These are phyloP conservation scores for Aproaerema taeniolella DNA, from an alignment of 2,888 invertebrate species.

Conservation along the genomic window DNA sequence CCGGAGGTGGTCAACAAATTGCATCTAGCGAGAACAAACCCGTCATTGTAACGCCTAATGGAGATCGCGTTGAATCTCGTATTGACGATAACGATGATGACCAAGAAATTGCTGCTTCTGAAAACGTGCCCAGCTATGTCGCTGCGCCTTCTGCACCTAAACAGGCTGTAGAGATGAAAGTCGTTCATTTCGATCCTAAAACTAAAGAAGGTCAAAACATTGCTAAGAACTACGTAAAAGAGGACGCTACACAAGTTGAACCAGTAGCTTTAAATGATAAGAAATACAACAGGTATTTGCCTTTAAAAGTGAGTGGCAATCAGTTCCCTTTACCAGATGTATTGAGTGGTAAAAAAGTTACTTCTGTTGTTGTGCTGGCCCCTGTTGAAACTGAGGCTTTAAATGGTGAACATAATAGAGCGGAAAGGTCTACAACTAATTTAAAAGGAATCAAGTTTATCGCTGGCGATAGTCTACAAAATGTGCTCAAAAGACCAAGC, in stretches of 20 bases:
- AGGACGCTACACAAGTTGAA: slow-evolving; percentile 84
- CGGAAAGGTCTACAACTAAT: slow-evolving; percentile 71
- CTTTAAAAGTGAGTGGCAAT: slow-evolving; percentile 89
- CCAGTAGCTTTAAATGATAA: slow-evolving; percentile 85
- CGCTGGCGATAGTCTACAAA: slow-evolving; percentile 85
- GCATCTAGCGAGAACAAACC: slow-evolving; percentile 83
- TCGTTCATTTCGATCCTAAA: slow-evolving; percentile 87
- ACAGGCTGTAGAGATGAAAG: slow-evolving; percentile 88
- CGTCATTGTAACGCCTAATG: slow-evolving; percentile 80
- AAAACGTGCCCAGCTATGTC: slow-evolving; percentile 61
- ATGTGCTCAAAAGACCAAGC: slow-evolving; percentile 84
- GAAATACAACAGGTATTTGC: slow-evolving; percentile 89
- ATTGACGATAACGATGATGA: slow-evolving; percentile 64
- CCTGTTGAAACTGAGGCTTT: slow-evolving; percentile 86
- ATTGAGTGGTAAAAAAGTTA: slow-evolving; percentile 85
- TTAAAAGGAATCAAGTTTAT: slow-evolving; percentile 84
- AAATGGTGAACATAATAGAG: slow-evolving; percentile 60
- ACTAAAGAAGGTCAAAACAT: slow-evolving; percentile 84
- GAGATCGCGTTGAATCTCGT: slow-evolving; percentile 73
- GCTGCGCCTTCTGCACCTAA: slow-evolving; percentile 46
- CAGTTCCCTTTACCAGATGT: slow-evolving; percentile 91
- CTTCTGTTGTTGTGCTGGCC: slow-evolving; percentile 90
- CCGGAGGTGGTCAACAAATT: slow-evolving; percentile 87
- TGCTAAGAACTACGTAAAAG: slow-evolving; percentile 83
- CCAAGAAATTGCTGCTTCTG: slow-evolving; percentile 76